Conservation (phyloP, 2,797 vertebrate species). For the Tarsius wallacei region DNA sequence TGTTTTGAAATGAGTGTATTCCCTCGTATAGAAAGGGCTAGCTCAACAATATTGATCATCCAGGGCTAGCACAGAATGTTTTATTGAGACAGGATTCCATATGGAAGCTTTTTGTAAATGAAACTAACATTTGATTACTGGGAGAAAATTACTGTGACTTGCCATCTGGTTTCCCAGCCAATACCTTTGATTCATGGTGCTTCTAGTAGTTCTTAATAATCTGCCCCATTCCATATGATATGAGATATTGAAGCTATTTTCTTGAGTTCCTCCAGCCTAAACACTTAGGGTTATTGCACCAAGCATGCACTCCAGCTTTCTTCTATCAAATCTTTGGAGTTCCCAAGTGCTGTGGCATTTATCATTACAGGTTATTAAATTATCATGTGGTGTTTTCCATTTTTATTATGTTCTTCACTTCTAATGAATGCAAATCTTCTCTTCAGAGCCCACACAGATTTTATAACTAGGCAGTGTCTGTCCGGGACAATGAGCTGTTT, state of each 20-base stretch:
- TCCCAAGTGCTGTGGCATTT: background rate
- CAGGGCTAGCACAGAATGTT: background rate
- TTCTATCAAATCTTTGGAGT: background rate
- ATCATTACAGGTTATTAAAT: slow-evolving; percentile 65
- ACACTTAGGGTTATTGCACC: slow-evolving; percentile 37
- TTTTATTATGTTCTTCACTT: slow-evolving; percentile 69
- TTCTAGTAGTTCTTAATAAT: slow-evolving; percentile 59
- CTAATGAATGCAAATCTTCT: slow-evolving; percentile 48
- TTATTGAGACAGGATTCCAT: slow-evolving; percentile 62
- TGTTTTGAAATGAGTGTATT: slow-evolving; percentile 18
- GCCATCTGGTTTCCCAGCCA: slow-evolving; percentile 56
- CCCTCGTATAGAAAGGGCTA: background rate
- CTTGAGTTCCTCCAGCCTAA: slow-evolving; percentile 70
- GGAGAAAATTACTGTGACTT: slow-evolving; percentile 64
- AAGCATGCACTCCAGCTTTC: background rate
- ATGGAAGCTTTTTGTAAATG: slow-evolving; percentile 72
- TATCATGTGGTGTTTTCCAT: slow-evolving; percentile 54
- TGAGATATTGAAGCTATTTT: slow-evolving; percentile 51
- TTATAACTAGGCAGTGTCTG: background rate
- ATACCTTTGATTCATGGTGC: slow-evolving; percentile 59
- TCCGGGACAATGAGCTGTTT: background rate
- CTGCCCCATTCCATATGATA: slow-evolving; percentile 11
- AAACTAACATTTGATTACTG: slow-evolving; percentile 72
- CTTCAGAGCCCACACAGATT: background rate
- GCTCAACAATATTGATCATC: background rate